A percentile compares a stretch with the other conserved stretches of the same genome.
phyloP scores from a whole-genome alignment of 2,113 vertebrate species.

The Anolis sagrei region DNA sequence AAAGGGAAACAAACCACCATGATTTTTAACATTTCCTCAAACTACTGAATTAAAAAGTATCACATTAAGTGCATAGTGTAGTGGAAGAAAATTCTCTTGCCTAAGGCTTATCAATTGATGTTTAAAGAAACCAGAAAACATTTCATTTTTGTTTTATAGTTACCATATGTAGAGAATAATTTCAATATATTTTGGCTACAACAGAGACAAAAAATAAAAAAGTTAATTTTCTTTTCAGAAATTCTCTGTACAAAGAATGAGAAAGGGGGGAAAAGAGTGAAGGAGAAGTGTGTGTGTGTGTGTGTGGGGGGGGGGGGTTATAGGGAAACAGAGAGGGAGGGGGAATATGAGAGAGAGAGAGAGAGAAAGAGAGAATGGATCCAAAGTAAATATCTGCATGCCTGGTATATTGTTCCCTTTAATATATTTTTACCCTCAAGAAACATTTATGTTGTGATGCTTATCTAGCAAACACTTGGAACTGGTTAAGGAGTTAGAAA shows the following conservation, averaged over 20 bases:
- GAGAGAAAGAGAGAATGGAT: neutral
- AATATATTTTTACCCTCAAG: neutral
- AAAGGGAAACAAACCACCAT: neutral
- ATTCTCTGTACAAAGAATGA: neutral
- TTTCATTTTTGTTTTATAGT: slow-evolving; percentile 13
- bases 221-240: neutral
- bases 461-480: slow-evolving; percentile 22
- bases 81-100: neutral
- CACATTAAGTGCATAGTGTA: neutral
- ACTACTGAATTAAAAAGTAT: neutral
- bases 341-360: too few relatives aligned
- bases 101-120: neutral
- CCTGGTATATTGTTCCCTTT: slow-evolving; percentile 8
- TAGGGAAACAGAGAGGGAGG: too few relatives aligned
- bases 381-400: slow-evolving; percentile 21
- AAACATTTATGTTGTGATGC: slow-evolving; percentile 21
- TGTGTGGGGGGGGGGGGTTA: too few relatives aligned
- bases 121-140: neutral
- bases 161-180: slow-evolving; percentile 5
- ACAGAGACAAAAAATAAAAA: neutral
- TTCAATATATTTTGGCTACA: neutral
- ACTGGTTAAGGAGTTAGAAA: slow-evolving; percentile 13
- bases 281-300: too few relatives aligned
- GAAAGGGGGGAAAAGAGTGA: too few relatives aligned
- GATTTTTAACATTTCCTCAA: neutral